Conservation (phyloP, 2,797 vertebrate genomes). For the Graptemys geographica region DNA sequence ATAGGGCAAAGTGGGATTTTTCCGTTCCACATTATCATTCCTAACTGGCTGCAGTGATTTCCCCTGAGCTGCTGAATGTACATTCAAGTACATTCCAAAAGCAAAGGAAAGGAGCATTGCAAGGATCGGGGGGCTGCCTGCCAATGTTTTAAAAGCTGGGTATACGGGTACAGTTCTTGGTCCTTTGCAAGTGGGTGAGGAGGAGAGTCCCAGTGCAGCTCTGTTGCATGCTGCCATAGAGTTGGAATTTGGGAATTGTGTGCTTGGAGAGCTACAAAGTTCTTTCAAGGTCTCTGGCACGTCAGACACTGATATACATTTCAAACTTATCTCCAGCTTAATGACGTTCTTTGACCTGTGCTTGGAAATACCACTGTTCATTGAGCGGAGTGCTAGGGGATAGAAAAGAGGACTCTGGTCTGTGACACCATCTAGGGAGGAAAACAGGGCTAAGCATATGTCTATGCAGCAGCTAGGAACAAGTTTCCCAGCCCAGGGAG, state of each 20-base stretch:
- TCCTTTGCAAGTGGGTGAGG: neutral
- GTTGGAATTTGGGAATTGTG: neutral
- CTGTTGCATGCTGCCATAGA: neutral
- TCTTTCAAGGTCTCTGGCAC: neutral
- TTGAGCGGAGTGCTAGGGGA: fast-evolving
- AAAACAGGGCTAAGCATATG: neutral
- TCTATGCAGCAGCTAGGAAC: neutral
- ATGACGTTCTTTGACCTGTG: neutral
- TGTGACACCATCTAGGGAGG: neutral
- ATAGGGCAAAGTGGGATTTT: neutral
- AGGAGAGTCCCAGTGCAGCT: neutral
- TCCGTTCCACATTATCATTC: neutral
- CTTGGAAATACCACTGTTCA: neutral
- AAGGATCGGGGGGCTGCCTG: neutral
- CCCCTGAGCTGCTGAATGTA: fast-evolving
- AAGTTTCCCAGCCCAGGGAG: neutral
- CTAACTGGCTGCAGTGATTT: neutral
- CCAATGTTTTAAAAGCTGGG: neutral
- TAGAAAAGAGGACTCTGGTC: neutral
- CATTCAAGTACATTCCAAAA: neutral
- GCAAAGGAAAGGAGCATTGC: fast-evolving
- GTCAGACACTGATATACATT: neutral
- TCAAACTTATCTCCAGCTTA: neutral
- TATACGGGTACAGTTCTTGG: neutral
- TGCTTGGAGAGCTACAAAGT: neutral